Evolutionary conservation across 2,888 invertebrate species (phyloP).

Genomic region (Resseliella maxima): DNA sequence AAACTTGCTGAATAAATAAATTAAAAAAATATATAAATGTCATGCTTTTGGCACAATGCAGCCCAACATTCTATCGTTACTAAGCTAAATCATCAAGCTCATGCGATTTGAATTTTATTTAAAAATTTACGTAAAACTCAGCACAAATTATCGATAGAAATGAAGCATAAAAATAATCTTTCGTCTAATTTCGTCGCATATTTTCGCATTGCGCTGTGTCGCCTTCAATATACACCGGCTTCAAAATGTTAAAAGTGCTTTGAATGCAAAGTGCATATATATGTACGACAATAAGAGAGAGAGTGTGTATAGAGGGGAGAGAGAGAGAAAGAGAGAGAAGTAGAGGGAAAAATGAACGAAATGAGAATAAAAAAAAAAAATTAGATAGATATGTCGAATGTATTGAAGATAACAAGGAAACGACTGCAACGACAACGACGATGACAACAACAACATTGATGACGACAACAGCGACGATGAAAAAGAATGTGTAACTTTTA

Average conservation of each 20-base stretch:
- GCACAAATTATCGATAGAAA: conserved; percentile 15
- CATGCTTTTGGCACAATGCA: background rate
- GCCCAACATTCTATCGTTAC: background rate
- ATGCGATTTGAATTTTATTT: background rate
- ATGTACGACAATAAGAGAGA: background rate
- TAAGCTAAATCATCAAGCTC: background rate
- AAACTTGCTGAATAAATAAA: background rate
- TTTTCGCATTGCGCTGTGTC: background rate
- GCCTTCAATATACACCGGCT: too few species aligned
- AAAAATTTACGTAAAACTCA: background rate
- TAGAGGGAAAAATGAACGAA: too few species aligned
- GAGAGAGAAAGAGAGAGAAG: too few species aligned
- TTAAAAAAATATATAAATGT: background rate
- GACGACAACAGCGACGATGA: background rate
- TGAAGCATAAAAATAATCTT: background rate
- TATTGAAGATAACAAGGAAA: conserved; percentile 27
- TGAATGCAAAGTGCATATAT: background rate
- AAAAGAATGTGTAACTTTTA: conserved; percentile 33
- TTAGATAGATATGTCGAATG: background rate
- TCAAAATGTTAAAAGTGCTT: background rate
- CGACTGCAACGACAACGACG: background rate
- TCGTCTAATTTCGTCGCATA: conserved; percentile 9
- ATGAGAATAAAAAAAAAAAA: too few species aligned
- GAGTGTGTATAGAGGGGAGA: too few species aligned
- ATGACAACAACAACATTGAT: background rate